Evolutionary conservation across 2,888 invertebrate genomes (phyloP), one percentile per base, ranked within the genome.

Genomic region (Horisme vitalbata): DNA sequence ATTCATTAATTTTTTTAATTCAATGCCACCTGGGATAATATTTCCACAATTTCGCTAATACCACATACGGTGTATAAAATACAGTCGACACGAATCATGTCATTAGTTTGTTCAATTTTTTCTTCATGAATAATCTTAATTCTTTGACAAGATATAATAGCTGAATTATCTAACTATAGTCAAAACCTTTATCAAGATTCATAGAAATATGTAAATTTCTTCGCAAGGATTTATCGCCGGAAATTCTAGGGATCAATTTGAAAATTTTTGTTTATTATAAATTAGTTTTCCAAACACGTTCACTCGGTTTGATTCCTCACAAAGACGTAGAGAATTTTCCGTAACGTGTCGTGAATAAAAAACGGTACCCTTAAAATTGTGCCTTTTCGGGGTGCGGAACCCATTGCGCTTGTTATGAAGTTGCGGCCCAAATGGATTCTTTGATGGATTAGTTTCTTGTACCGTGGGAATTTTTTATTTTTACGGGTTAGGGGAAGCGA

Each of bases 201-300:
- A 3, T 2, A 27, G 12, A 27, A 12, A 27, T 11, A 7, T 18
- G 18, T 18, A 3, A 37, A 44, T 44, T 31, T 44, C 31, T 30
- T 36, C 23, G 7, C 27, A 34, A 23, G 9, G 39, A 44, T 44
- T 49, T 44, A 45, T 39, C 44, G 24, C 34, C 11, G 34, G 28
- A 43, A 38, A 59, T 52, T 53, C 52, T 57, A 46, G 44, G 46
- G 56, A 61, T 52, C 60, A 68, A 66, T 65, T 59, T 48, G 53
- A 57, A 69, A 65, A 66, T 61, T 60, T 63, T 62, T 67, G 60
- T 72, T 78, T 69, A 71, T 63, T 63, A 66, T 62, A 65, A 63
- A 70, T 75, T 69, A 45, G 57, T 49, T 74, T 79, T 73, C 83
- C 20, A 51, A 45, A 61, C 84, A 83, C 84, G 82, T 79, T 60